Conservation (phyloP, 2,113 vertebrate genomes). For the Melierax canorus region DNA sequence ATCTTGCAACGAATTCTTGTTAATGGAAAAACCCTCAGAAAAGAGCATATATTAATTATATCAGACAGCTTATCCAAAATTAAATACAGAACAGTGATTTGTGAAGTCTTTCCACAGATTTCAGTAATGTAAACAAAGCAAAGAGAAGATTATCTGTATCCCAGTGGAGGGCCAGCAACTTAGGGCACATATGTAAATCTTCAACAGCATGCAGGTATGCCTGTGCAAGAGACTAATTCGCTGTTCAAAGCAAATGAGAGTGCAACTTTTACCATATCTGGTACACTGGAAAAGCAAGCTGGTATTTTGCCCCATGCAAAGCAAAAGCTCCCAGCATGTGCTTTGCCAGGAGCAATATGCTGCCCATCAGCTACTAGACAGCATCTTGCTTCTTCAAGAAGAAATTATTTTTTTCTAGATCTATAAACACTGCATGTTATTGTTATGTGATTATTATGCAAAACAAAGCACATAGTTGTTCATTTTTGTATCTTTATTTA, state of each 20-base stretch:
- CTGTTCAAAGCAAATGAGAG: background rate
- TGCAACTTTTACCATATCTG: background rate
- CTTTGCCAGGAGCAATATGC: background rate
- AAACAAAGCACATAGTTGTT: background rate
- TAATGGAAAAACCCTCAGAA: background rate
- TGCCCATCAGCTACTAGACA: background rate
- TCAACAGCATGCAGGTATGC: background rate
- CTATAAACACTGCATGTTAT: background rate
- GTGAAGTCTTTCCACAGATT: background rate
- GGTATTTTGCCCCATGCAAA: background rate
- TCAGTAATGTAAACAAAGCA: background rate
- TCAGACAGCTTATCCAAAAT: background rate
- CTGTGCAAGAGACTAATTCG: background rate
- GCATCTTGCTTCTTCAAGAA: background rate
- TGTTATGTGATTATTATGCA: background rate
- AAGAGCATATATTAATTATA: background rate
- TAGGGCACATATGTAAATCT: background rate
- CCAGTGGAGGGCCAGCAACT: background rate
- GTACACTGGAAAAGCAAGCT: background rate
- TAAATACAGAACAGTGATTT: background rate
- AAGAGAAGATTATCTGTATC: background rate
- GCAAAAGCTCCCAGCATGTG: background rate
- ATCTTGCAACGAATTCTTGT: background rate
- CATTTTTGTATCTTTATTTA: background rate
- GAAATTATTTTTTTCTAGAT: background rate